Conservation (phyloP, 1,140 invertebrate genomes). For the Lordiphosa clarofinis region DNA sequence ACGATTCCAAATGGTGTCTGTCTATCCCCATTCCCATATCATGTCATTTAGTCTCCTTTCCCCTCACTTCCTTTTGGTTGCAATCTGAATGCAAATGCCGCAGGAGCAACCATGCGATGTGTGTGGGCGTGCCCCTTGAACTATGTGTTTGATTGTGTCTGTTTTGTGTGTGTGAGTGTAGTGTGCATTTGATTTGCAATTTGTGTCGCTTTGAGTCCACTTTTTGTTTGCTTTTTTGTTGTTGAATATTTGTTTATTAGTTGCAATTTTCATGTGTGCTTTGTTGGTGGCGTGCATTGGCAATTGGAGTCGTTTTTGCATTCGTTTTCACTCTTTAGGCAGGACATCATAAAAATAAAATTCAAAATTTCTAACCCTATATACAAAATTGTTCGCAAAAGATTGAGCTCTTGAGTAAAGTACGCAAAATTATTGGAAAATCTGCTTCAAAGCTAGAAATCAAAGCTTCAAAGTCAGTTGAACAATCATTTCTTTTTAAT, state of each 20-base stretch:
- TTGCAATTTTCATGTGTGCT: slow-evolving; percentile 62
- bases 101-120: slow-evolving; percentile 27
- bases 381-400: too few species aligned
- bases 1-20: slow-evolving; percentile 56
- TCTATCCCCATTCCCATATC: slow-evolving; percentile 33
- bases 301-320: background rate
- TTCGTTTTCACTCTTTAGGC: background rate
- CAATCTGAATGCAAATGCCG: slow-evolving; percentile 56
- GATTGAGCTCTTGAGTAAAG: too few species aligned
- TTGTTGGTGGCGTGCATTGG: slow-evolving; percentile 1
- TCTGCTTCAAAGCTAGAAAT: too few species aligned
- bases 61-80: slow-evolving; percentile 11
- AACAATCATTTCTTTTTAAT: too few species aligned
- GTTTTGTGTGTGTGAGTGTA: slow-evolving; percentile 9
- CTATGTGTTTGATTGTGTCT: slow-evolving; percentile 8
- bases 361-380: too few species aligned
- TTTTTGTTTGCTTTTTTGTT: slow-evolving; percentile 17
- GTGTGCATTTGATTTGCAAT: slow-evolving; percentile 59
- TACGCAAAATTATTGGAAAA: too few species aligned
- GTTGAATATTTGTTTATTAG: slow-evolving; percentile 63
- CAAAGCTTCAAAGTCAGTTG: too few species aligned
- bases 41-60: slow-evolving; percentile 11
- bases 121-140: slow-evolving; percentile 18
- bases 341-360: too few species aligned
- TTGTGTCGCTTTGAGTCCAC: slow-evolving; percentile 56